phyloP scores from a whole-genome alignment of 2,888 invertebrate genomes.

The Agrochola litura region DNA sequence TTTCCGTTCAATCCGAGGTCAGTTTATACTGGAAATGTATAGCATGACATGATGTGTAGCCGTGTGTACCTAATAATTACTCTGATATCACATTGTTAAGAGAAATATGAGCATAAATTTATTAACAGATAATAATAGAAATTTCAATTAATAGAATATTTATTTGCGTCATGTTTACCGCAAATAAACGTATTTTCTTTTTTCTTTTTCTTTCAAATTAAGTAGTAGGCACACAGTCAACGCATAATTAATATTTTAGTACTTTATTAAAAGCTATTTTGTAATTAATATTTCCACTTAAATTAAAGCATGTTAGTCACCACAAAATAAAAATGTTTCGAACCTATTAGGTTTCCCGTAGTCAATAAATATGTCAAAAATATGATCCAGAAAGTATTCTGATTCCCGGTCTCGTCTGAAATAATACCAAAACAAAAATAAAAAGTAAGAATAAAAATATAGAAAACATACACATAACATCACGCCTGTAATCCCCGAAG shows the following conservation, averaged over 20 bases:
- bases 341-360: slow-evolving; percentile 76
- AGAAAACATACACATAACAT: too few relatives aligned
- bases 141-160: too few relatives aligned
- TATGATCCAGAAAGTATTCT: slow-evolving; percentile 92
- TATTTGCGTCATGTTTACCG: too few relatives aligned
- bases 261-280: neutral
- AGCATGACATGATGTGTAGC: too few relatives aligned
- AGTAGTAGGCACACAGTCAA: too few relatives aligned
- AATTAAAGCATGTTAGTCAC: slow-evolving; percentile 16
- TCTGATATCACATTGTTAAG: neutral
- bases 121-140: neutral
- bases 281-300: neutral
- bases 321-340: slow-evolving; percentile 5
- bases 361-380: slow-evolving; percentile 94
- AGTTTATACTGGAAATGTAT: too few relatives aligned
- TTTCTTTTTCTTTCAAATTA: too few relatives aligned
- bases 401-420: slow-evolving; percentile 92
- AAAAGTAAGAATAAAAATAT: too few relatives aligned
- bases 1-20: too few relatives aligned
- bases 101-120: neutral
- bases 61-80: neutral
- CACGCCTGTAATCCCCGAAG: too few relatives aligned
- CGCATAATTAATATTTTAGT: neutral
- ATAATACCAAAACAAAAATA: slow-evolving; percentile 66
- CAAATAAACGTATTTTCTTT: too few relatives aligned